A percentile compares a stretch with the other conserved stretches of the same genome.
phyloP scores from a whole-genome alignment of 2,113 vertebrate species.

The Rhineura floridana region DNA sequence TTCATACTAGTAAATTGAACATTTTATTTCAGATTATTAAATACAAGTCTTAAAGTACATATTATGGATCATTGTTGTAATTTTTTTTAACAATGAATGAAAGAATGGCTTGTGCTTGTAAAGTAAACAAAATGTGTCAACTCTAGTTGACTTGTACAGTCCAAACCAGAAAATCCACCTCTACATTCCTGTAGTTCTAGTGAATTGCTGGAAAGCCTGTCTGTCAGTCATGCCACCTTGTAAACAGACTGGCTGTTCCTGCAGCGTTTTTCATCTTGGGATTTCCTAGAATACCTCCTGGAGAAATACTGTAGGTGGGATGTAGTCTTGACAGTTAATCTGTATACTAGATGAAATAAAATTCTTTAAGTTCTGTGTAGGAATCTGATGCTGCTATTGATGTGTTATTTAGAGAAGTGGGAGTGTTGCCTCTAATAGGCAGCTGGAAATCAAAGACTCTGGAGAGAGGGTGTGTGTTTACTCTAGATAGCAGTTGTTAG shows the following conservation, averaged over 20 bases:
- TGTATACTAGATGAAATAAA: conserved; percentile 45
- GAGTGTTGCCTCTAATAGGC: background rate
- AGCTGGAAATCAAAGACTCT: conserved; percentile 51
- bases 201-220: conserved; percentile 56
- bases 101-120: conserved; percentile 61
- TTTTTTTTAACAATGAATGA: conserved; percentile 29
- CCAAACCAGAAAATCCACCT: conserved; percentile 46
- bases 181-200: conserved; percentile 27
- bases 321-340: conserved; percentile 59
- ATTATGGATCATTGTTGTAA: conserved; percentile 24
- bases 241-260: conserved; percentile 17
- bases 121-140: conserved; percentile 63
- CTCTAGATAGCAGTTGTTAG: conserved; percentile 59
- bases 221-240: conserved; percentile 49
- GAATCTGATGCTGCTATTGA: conserved; percentile 23
- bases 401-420: conserved; percentile 1
- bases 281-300: conserved; percentile 61
- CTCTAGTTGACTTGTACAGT: conserved; percentile 59
- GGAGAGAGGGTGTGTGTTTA: conserved; percentile 52
- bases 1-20: background rate
- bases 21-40: conserved; percentile 23
- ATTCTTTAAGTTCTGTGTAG: conserved; percentile 24
- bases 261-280: conserved; percentile 5
- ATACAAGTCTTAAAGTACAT: conserved; percentile 39
- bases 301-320: background rate